Percentiles rank a stretch among this genome's conserved stretches.
Conservation (phyloP, 1,140 invertebrate species). For the Sycophaga agraensis region DNA sequence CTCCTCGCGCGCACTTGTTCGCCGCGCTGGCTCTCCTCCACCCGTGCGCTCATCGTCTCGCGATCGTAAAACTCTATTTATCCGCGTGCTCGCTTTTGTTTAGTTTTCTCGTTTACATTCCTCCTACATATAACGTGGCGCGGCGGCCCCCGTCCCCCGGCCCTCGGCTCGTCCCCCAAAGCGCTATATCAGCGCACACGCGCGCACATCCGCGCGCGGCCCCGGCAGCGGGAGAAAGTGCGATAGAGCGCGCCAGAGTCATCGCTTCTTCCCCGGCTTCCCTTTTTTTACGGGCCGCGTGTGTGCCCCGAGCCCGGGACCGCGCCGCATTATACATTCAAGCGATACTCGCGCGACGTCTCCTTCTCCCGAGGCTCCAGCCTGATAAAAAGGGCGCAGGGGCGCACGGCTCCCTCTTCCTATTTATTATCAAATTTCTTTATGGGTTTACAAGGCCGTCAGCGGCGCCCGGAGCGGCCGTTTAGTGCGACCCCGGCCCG, state of each 20-base stretch:
- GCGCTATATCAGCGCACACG: not conserved
- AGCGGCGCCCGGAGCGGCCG: conserved; percentile 34
- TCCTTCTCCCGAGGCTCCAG: conserved; percentile 23
- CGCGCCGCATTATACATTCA: conserved; percentile 53
- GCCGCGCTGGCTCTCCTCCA: not conserved
- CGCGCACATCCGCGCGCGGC: not conserved
- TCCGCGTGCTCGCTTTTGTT: conserved; percentile 42
- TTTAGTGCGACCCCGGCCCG: not conserved
- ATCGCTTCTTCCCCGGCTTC: conserved; percentile 27
- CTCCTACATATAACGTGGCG: conserved; percentile 30
- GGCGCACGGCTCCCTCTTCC: conserved; percentile 20
- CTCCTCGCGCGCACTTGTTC: conserved; percentile 15
- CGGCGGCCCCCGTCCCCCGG: not conserved
- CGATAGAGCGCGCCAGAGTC: conserved; percentile 12
- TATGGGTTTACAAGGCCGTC: conserved; percentile 55
- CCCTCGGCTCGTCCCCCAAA: not conserved
- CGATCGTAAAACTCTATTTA: conserved; percentile 43
- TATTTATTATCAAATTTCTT: conserved; percentile 59
- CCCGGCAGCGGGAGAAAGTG: conserved; percentile 9
- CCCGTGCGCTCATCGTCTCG: conserved; percentile 14
- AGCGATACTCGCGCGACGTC: conserved; percentile 35
- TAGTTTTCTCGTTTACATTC: conserved; percentile 40
- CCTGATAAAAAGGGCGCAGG: too few species aligned
- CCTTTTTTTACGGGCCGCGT: conserved; percentile 43
- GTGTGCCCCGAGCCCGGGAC: too few species aligned